Base-by-base conservation (phyloP, 1,140 invertebrate species). In the Drosophila teissieri region DNA sequence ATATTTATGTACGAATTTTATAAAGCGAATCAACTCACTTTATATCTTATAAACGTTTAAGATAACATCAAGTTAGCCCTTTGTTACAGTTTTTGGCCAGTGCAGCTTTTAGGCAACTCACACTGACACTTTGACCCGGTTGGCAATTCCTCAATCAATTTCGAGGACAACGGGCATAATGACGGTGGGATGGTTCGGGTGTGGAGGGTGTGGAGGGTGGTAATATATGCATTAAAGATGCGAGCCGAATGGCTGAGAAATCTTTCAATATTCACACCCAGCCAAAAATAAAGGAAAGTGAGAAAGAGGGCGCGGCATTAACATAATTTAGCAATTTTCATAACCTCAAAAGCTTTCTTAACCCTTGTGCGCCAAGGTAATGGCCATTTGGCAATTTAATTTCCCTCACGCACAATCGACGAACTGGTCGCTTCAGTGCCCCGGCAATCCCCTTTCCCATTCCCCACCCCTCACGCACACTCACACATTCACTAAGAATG, bases 331-430 rank as follows among this genome's bases (percentile, higher is more conserved):
- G 62, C 73, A 46, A 84, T 89, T 89, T 80, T 74, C 84, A 88
- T 84, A 86, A 80, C 83, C 79, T 76, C 64, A 78, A 51, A 67
- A 51, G 56, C 84, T 56, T 61, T 40, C 73, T 80, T 73, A 89
- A 89, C 84, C 82, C 80, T 80, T 89, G 65, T 69, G 67, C 49
- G 36, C 31, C 75, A 63, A 79, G 67, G 76, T 89, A 80, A 89
- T 80, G 84, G 85, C 64, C 84, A 89, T 80, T 89, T 90, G 84
- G 85, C 84, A 80, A 84, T 89, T 89, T 89, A 89, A 89, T 89
- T 89, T 89, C 77, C 78, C 76, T 78, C 84, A 89, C 84, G 84
- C 84, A 89, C 85, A 89, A 89, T 89, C 80, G 84, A 89, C 80
- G 77, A 72, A 46, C 53, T 39, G 61, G 55, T 73, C 63, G 80